Conservation (phyloP, 2,888 invertebrate genomes). For the Trichogramma dendrolimi region DNA sequence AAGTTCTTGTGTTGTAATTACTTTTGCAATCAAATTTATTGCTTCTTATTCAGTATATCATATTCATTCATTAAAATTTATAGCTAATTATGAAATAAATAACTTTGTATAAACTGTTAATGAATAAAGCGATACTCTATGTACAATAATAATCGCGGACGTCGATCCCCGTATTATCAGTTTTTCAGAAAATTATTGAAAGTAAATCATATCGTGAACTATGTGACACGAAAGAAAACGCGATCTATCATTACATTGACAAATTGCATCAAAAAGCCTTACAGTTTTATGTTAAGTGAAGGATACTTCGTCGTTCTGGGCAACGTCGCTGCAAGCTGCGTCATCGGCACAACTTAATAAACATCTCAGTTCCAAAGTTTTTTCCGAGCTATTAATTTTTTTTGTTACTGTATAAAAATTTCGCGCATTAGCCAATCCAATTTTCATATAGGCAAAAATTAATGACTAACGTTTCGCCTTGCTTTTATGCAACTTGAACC, state of each 20-base stretch:
- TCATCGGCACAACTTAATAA: constrained; percentile 51
- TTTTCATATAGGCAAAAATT: constrained; percentile 22
- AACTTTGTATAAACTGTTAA: too few relatives aligned
- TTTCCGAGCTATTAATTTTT: not conserved
- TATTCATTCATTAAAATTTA: too few relatives aligned
- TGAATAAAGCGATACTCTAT: too few relatives aligned
- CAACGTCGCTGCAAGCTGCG: constrained; percentile 52
- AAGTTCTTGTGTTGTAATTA: not conserved
- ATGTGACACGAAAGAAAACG: too few relatives aligned
- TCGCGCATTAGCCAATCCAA: not conserved
- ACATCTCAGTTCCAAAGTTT: not conserved
- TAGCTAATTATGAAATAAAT: too few relatives aligned
- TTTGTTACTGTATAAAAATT: not conserved
- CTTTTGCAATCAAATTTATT: too few relatives aligned
- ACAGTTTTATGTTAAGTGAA: constrained; percentile 46
- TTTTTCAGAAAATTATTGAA: too few relatives aligned
- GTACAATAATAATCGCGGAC: too few relatives aligned
- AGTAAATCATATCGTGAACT: too few relatives aligned
- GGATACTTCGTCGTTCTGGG: constrained; percentile 49
- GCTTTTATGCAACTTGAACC: constrained; percentile 49
- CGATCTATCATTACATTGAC: not conserved
- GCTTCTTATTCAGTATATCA: too few relatives aligned
- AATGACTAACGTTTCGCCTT: constrained; percentile 32
- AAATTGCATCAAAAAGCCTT: constrained; percentile 39
- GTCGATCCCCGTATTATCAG: too few relatives aligned